A percentile compares a stretch with the other conserved stretches of the same genome.
phyloP scores from a whole-genome alignment of 2,797 vertebrate species.

The Scomberomorus guttatus region DNA sequence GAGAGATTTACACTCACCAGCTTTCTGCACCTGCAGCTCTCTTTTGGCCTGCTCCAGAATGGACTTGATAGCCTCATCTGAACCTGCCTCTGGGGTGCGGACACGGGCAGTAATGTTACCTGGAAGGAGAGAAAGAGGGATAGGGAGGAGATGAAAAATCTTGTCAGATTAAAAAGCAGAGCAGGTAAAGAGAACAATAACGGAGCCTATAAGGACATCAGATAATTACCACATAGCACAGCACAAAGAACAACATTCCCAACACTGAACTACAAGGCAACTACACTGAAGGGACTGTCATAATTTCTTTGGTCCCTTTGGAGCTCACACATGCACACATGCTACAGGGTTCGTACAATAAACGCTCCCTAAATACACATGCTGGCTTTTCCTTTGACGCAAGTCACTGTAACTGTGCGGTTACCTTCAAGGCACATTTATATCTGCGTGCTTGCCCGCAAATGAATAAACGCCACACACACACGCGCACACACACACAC shows the following conservation, averaged over 20 bases:
- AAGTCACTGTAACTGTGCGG: constrained; percentile 71
- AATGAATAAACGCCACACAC: constrained; percentile 73
- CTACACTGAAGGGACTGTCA: constrained; percentile 61
- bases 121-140: constrained; percentile 71
- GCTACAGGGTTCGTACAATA: constrained; percentile 66
- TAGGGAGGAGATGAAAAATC: constrained; percentile 48
- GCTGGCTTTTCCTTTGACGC: constrained; percentile 80
- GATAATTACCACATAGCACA: constrained; percentile 60
- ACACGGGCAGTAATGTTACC: constrained; percentile 96
- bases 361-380: constrained; percentile 81
- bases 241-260: constrained; percentile 75
- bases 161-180: constrained; percentile 53
- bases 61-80: constrained; percentile 97
- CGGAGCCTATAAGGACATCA: constrained; percentile 28
- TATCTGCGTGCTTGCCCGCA: constrained; percentile 57
- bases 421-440: constrained; percentile 71
- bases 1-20: constrained; percentile 82
- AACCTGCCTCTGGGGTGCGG: constrained; percentile 93
- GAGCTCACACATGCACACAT: constrained; percentile 79
- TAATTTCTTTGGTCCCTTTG: constrained; percentile 58
- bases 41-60: constrained; percentile 97
- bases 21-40: constrained; percentile 98
- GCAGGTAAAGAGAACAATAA: constrained; percentile 30
- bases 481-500: constrained; percentile 32
- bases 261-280: constrained; percentile 64